A percentile compares a stretch with the other conserved stretches of the same genome.
Conservation (phyloP, 1,140 invertebrate genomes). For the Maconellicoccus hirsutus region DNA sequence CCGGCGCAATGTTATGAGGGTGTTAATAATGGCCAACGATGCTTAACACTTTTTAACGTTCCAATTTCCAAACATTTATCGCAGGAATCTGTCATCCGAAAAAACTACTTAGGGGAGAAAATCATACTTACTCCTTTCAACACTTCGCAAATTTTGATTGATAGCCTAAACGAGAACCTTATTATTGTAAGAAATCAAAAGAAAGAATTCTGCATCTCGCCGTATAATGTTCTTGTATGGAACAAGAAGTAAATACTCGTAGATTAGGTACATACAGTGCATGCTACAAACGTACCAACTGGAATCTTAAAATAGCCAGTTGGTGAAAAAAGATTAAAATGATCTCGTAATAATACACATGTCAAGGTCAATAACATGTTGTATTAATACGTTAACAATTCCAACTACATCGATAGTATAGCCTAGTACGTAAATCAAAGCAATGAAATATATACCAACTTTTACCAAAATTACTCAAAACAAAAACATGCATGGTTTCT, state of each 20-base stretch:
- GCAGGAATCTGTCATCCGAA: not conserved
- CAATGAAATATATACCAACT: no score
- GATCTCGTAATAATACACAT: not conserved
- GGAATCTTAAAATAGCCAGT: conserved; percentile 3
- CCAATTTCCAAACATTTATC: not conserved
- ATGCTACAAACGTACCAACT: not conserved
- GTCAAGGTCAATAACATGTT: not conserved
- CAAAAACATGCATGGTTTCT: no score
- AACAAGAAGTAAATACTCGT: no score
- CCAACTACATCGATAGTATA: no score
- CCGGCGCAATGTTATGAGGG: not conserved
- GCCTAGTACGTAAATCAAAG: no score
- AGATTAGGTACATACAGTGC: no score
- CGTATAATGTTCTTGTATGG: no score
- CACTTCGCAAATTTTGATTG: not conserved
- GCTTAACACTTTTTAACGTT: not conserved
- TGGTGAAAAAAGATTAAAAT: not conserved
- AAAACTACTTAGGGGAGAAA: not conserved
- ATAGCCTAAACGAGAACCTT: not conserved
- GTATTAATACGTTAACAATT: no score
- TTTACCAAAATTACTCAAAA: no score
- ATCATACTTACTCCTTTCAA: not conserved
- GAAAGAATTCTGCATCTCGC: no score
- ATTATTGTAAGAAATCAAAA: no score
- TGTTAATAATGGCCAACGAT: not conserved